Evolutionary conservation across 1,140 invertebrate genomes (phyloP), one percentile per base, ranked within the genome.

Genomic region (Dinothrombium tinctorium): DNA sequence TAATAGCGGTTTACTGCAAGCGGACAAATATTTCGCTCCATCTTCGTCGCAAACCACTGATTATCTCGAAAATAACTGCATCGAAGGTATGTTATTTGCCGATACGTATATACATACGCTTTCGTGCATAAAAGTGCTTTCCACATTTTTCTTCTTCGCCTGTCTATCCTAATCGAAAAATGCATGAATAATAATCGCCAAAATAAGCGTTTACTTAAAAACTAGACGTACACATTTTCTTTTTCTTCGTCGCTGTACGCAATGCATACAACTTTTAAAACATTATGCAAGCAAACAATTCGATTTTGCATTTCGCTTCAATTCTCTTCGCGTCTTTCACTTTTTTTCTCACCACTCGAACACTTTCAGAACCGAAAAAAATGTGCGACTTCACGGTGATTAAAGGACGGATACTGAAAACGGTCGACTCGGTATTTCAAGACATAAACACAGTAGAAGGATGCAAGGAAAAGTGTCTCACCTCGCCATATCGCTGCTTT

Each of bases 311-410:
- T 8, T 7, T 35, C 8, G 7, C 15, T 19, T 15, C 17, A 14
- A 19, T 35, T 42, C 8, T n/a, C 7, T 23, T 11, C 28, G 14
- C 21, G n/a, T 35, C 21, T 42, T 2, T 39, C 11, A 17, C 14
- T 45, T 15, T 56, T 58, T 15, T 25, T 37, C 22, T n/a, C 14
- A n/a, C n/a, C 14, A 2, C 3, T 21, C 32, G 0, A n/a, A n/a
- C n/a, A n/a, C n/a, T 14, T 33, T 22, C 25, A 54, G 53, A 54
- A 21, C 47, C 52, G 9, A 47, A 50, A 9, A 47, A 47, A 24
- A 39, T 89, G 31, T 90, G 84, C 59, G 81, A 89, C 54, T 89
- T 89, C 60, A 81, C 83, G 54, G 80, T 81, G 50, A 64, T 86
- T 48, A 69, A 67, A 22, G 80, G 80, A 0, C 69, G 77, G 42